Evolutionary conservation across 2,113 vertebrate species (phyloP).

Genomic region (Carassius carassius): DNA sequence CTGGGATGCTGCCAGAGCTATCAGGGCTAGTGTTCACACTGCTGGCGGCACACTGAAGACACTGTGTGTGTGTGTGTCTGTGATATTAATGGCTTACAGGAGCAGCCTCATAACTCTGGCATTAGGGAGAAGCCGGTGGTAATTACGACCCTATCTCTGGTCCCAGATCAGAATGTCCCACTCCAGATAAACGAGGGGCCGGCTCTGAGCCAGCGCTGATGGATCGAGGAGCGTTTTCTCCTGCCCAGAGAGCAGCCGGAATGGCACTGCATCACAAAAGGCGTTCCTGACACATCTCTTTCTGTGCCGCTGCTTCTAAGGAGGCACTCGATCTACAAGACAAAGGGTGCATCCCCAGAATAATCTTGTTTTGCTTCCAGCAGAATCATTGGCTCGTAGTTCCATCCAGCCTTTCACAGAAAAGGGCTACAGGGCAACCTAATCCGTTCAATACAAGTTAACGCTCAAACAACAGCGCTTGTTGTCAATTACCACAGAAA

Average conservation of each 20-base stretch:
- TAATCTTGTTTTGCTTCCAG: background rate
- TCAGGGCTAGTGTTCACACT: background rate
- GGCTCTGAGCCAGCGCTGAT: constrained; percentile 22
- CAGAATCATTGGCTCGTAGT: background rate
- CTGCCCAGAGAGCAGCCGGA: background rate
- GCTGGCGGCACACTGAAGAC: background rate
- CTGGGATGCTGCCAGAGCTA: constrained; percentile 13
- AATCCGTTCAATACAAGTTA: background rate
- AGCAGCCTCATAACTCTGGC: constrained; percentile 46
- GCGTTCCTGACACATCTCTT: constrained; percentile 33
- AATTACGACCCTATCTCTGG: constrained; percentile 50
- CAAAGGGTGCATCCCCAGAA: background rate
- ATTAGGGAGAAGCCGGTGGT: constrained; percentile 33
- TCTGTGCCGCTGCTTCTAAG: constrained; percentile 10
- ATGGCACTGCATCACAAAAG: constrained; percentile 19
- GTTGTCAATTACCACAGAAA: background rate
- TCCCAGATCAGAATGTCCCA: constrained; percentile 19
- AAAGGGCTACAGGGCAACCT: background rate
- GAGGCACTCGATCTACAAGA: constrained; percentile 22
- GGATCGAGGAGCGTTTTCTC: constrained; percentile 29
- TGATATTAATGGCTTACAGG: constrained; percentile 52
- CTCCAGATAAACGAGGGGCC: constrained; percentile 40
- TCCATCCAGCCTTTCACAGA: background rate
- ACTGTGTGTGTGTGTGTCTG: background rate
- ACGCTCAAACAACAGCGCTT: background rate